A percentile compares a stretch with the other conserved stretches of the same genome.
Evolutionary conservation across 30 jellyfish, hydroid and myxozoan genomes (phyloP).

Genomic region (Cassiopea andromeda): DNA sequence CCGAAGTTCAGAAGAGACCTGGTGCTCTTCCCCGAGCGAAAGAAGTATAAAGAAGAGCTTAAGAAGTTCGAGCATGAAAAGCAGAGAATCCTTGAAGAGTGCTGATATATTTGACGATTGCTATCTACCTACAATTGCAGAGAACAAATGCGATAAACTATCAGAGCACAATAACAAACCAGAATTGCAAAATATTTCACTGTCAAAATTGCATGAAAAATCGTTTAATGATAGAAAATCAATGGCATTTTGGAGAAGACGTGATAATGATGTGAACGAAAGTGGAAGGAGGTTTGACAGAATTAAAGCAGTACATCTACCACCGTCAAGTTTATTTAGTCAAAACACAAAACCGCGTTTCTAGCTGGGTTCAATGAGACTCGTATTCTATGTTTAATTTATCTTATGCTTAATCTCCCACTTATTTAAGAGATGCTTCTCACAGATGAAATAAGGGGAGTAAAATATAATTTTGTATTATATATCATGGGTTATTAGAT

Average conservation of each 20-base stretch:
- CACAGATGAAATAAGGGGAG: no score
- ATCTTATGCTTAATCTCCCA: no score
- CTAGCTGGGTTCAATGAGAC: background rate
- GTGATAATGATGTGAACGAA: background rate
- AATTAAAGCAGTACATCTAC: background rate
- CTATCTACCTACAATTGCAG: conserved; percentile 11
- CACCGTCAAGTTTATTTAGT: background rate
- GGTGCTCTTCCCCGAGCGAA: background rate
- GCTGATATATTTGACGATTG: background rate
- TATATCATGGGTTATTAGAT: no score
- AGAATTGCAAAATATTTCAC: background rate
- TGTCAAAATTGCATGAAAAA: background rate
- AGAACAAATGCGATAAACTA: background rate
- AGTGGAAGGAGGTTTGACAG: background rate
- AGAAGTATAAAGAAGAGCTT: background rate
- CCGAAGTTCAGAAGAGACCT: background rate
- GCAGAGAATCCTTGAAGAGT: background rate
- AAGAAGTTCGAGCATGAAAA: background rate
- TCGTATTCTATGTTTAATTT: background rate
- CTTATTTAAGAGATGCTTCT: no score
- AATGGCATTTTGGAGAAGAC: conserved; percentile 24
- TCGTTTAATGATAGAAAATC: conserved; percentile 1
- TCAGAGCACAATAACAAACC: background rate
- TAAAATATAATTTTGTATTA: no score
- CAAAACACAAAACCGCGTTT: background rate